These are phyloP conservation scores for Platyscapa corneri DNA, from an alignment of 1,140 invertebrate species.

Conservation along the genomic window DNA sequence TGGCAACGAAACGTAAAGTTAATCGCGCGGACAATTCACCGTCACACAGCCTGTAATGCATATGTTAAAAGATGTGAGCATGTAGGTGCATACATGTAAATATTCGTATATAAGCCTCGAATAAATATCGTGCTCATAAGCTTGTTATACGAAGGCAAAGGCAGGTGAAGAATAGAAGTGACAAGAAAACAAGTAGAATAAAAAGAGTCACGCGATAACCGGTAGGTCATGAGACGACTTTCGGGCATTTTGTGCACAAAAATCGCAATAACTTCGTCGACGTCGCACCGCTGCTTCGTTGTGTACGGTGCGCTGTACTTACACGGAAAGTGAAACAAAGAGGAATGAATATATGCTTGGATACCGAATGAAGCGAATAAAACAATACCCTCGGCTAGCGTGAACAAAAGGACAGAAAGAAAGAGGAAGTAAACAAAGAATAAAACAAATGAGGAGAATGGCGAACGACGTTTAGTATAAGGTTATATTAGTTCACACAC, in stretches of 20 bases:
- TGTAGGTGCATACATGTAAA: too few relatives aligned
- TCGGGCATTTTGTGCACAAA: not conserved
- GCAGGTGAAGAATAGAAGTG: not conserved
- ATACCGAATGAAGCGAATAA: not conserved
- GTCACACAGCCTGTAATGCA: not conserved
- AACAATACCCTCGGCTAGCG: not conserved
- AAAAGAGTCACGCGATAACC: not conserved
- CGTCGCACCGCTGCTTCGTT: constrained; percentile 1
- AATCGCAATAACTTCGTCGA: too few relatives aligned
- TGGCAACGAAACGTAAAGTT: not conserved
- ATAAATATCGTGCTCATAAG: too few relatives aligned
- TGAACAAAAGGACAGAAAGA: not conserved
- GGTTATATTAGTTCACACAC: constrained; percentile 10
- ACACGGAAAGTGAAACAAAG: constrained; percentile 22
- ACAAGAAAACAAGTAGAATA: not conserved
- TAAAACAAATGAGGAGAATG: constrained; percentile 21
- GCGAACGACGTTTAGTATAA: constrained; percentile 13
- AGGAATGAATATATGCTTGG: not conserved
- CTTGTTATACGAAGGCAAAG: not conserved
- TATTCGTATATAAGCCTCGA: too few relatives aligned
- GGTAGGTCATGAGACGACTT: not conserved
- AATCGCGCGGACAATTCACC: not conserved
- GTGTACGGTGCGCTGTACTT: not conserved
- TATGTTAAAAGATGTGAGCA: too few relatives aligned
- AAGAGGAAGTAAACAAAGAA: not conserved